Evolutionary conservation across 35 echinoderm and acorn worm species (phyloP).

Genomic region (Strongylocentrotus purpuratus): DNA sequence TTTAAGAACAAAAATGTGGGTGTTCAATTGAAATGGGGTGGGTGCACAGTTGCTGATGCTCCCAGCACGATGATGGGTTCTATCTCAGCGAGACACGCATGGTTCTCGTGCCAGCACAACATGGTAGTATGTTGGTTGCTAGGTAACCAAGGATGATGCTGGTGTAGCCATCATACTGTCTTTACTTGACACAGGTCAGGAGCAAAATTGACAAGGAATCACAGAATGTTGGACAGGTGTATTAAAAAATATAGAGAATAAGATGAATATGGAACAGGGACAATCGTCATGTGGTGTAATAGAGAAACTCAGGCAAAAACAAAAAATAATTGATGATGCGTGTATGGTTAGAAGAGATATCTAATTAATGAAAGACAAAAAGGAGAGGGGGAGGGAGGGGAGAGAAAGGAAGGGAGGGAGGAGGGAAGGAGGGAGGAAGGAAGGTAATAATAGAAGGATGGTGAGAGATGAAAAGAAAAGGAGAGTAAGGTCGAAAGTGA

Average conservation of each 20-base stretch:
- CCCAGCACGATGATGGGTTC: not conserved
- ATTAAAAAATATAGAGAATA: not conserved
- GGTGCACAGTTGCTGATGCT: slow-evolving; percentile 22
- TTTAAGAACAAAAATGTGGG: not conserved
- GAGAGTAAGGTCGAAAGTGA: not conserved
- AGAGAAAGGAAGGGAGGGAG: not conserved
- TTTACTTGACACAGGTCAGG: not conserved
- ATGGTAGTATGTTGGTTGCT: not conserved
- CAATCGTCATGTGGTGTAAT: not conserved
- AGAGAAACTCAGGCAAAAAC: not conserved
- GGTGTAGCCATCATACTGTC: not conserved
- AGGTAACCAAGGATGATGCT: not conserved
- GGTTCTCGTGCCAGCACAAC: not conserved
- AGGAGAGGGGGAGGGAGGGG: not conserved
- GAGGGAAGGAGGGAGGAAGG: not conserved
- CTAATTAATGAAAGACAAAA: not conserved
- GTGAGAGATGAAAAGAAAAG: not conserved
- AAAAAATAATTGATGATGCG: not conserved
- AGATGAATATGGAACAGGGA: not conserved
- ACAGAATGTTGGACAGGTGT: not conserved
- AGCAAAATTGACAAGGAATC: not conserved
- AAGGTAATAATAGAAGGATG: not conserved
- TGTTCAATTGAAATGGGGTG: not conserved
- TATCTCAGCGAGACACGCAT: not conserved
- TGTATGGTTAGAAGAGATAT: not conserved